phyloP scores from a whole-genome alignment of 2,797 vertebrate genomes.

The Squalus acanthias region DNA sequence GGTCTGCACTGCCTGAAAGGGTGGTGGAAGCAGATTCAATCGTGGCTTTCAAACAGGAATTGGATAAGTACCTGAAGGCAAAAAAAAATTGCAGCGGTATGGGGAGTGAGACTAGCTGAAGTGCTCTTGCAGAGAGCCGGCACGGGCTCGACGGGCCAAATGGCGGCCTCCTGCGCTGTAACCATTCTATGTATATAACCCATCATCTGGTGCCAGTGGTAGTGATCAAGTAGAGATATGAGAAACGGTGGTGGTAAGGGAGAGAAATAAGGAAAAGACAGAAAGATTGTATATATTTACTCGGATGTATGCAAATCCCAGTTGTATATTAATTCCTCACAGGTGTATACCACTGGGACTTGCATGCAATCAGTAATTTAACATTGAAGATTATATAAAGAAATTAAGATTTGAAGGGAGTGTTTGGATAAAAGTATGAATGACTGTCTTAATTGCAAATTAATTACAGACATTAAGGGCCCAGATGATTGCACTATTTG shows the following conservation, averaged over 20 bases:
- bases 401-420: neutral
- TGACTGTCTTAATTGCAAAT: neutral
- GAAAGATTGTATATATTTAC: neutral
- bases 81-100: too few species aligned
- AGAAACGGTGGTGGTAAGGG: neutral
- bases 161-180: too few species aligned
- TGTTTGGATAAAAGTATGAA: neutral
- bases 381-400: neutral
- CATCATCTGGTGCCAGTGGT: neutral
- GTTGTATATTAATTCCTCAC: neutral
- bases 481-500: neutral
- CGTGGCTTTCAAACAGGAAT: too few species aligned
- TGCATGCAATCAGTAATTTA: neutral
- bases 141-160: too few species aligned
- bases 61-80: too few species aligned
- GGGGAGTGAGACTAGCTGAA: too few species aligned
- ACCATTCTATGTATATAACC: neutral
- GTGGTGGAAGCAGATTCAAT: too few species aligned
- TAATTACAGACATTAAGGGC: neutral
- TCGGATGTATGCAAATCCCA: neutral
- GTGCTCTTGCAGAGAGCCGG: too few species aligned
- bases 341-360: neutral
- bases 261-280: neutral
- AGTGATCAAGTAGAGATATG: neutral
- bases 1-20: too few species aligned